Evolutionary conservation across 2,888 invertebrate genomes (phyloP).

Genomic region (Sceliomorpha sp.): DNA sequence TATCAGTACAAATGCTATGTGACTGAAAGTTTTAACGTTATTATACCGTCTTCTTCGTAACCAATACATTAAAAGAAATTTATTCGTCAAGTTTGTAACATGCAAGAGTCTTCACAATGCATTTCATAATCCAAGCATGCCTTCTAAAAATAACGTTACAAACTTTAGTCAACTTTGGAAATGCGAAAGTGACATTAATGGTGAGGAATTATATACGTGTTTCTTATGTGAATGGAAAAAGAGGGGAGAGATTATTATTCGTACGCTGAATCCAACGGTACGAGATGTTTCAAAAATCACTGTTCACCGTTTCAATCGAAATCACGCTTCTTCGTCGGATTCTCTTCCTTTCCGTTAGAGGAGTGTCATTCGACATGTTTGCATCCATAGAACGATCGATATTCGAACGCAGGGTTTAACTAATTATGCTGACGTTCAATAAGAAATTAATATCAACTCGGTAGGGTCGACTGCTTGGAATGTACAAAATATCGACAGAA

Average conservation of each 20-base stretch:
- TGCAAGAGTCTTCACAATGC: constrained; percentile 6
- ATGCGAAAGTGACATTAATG: constrained; percentile 28
- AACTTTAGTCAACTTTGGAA: constrained; percentile 26
- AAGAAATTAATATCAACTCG: constrained; percentile 2
- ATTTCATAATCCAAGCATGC: constrained; percentile 9
- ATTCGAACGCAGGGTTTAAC: constrained; percentile 6
- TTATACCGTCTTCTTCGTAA: no score
- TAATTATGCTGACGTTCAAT: constrained; percentile 9
- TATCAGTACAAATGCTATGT: constrained; percentile 47
- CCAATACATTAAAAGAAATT: no score
- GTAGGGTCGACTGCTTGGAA: background rate
- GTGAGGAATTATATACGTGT: constrained; percentile 28
- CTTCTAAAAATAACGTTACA: constrained; percentile 8
- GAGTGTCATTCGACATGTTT: background rate
- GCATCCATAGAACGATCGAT: constrained; percentile 25
- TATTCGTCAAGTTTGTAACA: background rate
- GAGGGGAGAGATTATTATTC: constrained; percentile 2
- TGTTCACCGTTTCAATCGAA: constrained; percentile 2
- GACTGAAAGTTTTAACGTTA: constrained; percentile 21
- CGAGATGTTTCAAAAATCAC: constrained; percentile 10
- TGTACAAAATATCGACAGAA: background rate
- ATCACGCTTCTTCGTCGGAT: constrained; percentile 4
- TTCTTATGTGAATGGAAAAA: constrained; percentile 9
- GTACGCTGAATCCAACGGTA: constrained; percentile 16
- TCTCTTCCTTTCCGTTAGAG: constrained; percentile 8